Evolutionary conservation across 2,113 vertebrate genomes (phyloP).

Genomic region (Halcyon senegalensis): DNA sequence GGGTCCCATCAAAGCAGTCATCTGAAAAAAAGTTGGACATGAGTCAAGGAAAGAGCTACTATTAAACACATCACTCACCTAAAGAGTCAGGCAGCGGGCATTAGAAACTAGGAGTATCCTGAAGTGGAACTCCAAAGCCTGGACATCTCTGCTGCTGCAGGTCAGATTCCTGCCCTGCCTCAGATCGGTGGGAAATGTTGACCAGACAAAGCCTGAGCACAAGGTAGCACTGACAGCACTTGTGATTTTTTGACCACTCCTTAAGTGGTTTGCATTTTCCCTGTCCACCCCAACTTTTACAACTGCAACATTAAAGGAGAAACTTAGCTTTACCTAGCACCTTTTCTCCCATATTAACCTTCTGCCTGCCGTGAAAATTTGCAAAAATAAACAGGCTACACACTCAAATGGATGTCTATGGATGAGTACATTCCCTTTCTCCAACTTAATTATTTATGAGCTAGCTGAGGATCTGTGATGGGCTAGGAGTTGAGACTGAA

Average conservation of each 20-base stretch:
- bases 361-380: background rate
- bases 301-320: background rate
- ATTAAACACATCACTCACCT: background rate
- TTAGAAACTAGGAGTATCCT: background rate
- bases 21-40: background rate
- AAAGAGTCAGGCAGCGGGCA: background rate
- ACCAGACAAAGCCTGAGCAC: rapidly evolving
- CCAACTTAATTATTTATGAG: background rate
- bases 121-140: background rate
- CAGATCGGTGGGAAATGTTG: background rate
- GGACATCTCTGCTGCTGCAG: background rate
- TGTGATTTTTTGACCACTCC: background rate
- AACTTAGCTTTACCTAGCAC: background rate
- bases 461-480: background rate
- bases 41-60: background rate
- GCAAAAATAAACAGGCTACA: background rate
- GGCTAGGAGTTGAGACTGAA: background rate
- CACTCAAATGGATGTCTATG: background rate
- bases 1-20: background rate
- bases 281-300: background rate
- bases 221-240: background rate
- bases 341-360: background rate
- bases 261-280: background rate
- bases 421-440: background rate
- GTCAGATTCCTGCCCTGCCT: background rate